Conservation (phyloP, 2,113 vertebrate genomes). For the Crocuta crocuta region DNA sequence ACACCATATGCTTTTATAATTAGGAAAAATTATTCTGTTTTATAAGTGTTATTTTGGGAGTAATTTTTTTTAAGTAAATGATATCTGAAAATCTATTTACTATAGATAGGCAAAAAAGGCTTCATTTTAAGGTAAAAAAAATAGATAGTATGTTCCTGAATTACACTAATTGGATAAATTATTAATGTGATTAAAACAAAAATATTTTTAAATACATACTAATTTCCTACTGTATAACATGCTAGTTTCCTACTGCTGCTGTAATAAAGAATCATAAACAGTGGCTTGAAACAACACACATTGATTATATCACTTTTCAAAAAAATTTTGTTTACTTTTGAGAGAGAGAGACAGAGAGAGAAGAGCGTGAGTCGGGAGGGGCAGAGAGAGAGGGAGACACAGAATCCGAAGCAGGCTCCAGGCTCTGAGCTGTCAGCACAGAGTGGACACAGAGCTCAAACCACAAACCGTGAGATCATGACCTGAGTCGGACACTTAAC, state of each 20-base stretch:
- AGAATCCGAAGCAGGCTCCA: too few relatives aligned
- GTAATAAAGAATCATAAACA: background rate
- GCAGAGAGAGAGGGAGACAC: background rate
- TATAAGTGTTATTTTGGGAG: background rate
- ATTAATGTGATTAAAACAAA: background rate
- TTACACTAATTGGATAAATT: background rate
- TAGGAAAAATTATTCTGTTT: background rate
- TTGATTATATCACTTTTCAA: too few relatives aligned
- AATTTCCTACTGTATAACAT: background rate
- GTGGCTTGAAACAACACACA: background rate
- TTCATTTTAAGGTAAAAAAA: background rate
- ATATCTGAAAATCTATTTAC: background rate
- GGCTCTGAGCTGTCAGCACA: too few relatives aligned
- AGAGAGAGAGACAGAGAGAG: background rate
- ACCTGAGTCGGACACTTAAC: background rate
- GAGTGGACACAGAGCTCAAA: background rate
- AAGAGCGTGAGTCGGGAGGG: background rate
- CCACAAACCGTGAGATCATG: background rate
- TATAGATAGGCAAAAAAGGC: background rate
- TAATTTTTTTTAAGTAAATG: background rate
- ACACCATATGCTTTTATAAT: background rate
- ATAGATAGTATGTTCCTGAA: background rate
- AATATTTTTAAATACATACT: background rate
- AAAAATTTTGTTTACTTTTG: too few relatives aligned
- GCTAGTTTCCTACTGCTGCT: background rate